These are phyloP conservation scores for Zelleria hepariella DNA, from an alignment of 2,888 invertebrate genomes.

Conservation along the genomic window DNA sequence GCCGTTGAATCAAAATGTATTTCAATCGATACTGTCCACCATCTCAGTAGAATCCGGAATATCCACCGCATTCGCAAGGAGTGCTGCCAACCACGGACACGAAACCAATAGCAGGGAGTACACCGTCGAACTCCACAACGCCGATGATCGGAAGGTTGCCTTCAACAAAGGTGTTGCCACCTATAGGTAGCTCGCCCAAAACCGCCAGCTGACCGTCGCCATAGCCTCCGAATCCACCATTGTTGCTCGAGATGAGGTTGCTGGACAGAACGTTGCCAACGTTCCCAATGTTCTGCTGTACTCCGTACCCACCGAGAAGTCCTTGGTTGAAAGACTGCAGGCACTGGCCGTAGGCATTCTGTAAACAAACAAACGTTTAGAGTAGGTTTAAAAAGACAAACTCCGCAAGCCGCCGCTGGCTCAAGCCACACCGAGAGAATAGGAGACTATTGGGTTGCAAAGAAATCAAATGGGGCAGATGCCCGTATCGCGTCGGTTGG, in stretches of 20 bases:
- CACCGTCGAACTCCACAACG: slow-evolving; percentile 24
- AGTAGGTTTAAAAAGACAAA: too few relatives aligned
- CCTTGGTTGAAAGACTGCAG: neutral
- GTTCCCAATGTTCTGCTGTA: neutral
- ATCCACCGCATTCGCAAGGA: neutral
- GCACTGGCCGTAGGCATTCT: neutral
- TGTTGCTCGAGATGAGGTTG: neutral
- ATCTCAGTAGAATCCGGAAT: too few relatives aligned
- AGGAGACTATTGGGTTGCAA: too few relatives aligned
- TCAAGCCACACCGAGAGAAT: too few relatives aligned
- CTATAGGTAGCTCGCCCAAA: slow-evolving; percentile 22
- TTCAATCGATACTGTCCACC: too few relatives aligned
- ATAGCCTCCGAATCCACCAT: slow-evolving; percentile 18
- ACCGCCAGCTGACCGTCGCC: slow-evolving; percentile 23
- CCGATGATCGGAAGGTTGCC: slow-evolving; percentile 29
- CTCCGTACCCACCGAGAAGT: neutral
- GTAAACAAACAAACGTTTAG: too few relatives aligned
- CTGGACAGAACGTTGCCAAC: neutral
- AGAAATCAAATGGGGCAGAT: too few relatives aligned
- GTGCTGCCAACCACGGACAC: slow-evolving; percentile 23
- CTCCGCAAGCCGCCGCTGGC: too few relatives aligned
- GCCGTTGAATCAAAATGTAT: too few relatives aligned
- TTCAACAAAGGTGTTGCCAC: slow-evolving; percentile 22
- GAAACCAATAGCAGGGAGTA: slow-evolving; percentile 24
- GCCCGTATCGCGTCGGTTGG: too few relatives aligned